A percentile compares a stretch with the other conserved stretches of the same genome.
These are phyloP conservation scores for Stercorarius parasiticus DNA, from an alignment of 2,113 vertebrate genomes.

Conservation along the genomic window DNA sequence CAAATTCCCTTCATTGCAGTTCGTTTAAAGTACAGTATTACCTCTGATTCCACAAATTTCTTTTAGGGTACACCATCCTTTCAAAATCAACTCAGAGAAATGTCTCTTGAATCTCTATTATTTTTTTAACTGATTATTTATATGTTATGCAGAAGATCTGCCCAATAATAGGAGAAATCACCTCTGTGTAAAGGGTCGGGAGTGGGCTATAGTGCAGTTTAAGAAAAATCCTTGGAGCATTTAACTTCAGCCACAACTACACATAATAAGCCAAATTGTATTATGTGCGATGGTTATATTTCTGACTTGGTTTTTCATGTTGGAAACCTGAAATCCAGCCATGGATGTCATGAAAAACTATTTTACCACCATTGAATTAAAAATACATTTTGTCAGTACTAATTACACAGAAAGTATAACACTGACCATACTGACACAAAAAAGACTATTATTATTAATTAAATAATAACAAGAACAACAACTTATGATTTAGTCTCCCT, in stretches of 20 bases:
- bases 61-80: not conserved
- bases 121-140: not conserved
- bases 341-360: not conserved
- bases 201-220: not conserved
- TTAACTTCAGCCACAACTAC: not conserved
- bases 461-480: not conserved
- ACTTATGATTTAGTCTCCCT: not conserved
- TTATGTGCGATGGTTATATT: not conserved
- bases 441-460: not conserved
- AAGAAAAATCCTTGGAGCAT: not conserved
- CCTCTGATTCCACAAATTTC: not conserved
- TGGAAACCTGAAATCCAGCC: not conserved
- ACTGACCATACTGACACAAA: not conserved
- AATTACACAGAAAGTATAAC: not conserved
- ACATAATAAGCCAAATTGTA: not conserved
- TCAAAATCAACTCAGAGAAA: not conserved
- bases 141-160: not conserved
- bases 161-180: not conserved
- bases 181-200: not conserved
- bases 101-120: not conserved
- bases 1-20: not conserved
- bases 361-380: not conserved
- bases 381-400: not conserved
- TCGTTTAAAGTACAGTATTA: not conserved
- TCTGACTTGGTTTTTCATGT: not conserved